Evolutionary conservation across 2,888 invertebrate genomes (phyloP), one percentile per base, ranked within the genome.

Genomic region (Noctua janthe): DNA sequence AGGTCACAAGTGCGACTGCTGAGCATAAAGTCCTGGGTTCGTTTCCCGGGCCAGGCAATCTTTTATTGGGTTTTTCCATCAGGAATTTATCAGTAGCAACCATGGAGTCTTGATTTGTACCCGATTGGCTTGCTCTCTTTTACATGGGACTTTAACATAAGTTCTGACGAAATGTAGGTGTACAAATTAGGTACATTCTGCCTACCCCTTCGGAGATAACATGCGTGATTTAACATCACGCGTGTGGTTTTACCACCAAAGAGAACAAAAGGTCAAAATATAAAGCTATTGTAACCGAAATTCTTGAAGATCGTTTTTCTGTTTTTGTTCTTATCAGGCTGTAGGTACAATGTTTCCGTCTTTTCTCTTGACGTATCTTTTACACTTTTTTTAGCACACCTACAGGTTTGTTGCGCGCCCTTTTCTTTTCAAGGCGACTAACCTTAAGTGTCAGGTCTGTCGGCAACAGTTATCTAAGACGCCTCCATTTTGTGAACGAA

Each of bases 401-500:
- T 47, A 11, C 20, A 13, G 13, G n/a, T 39, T 49, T 39, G 17
- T 23, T 8, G 6, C 1, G 17, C 10, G 13, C 7, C 13, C 6
- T 35, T 66, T 54, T 56, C 23, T 13, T 13, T 29, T 49, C 8
- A 2, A 64, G 29, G 17, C 29, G 17, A 17, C 39, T 39, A 47
- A 7, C 29, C 7, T 62, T 20, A n/a, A 17, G 15, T 54, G 6
- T 2, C 11, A 75, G 71, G 17, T 35, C 29, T 59, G 67, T 49
- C 64, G 43, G 67, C 62, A 39, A 54, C 80, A 62, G 62, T 71
- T 43, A 78, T 64, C 20, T 47, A 56, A 72, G 66, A n/a, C 64
- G 35, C 67, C 88, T 67, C 67, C 72, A 71, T 73, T 70, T 81
- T 71, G 70, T 29, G 72, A 72, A 62, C 75, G 10, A 66, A 75